phyloP scores from a whole-genome alignment of 2,113 vertebrate genomes.

The Phylloscopus whistleri region DNA sequence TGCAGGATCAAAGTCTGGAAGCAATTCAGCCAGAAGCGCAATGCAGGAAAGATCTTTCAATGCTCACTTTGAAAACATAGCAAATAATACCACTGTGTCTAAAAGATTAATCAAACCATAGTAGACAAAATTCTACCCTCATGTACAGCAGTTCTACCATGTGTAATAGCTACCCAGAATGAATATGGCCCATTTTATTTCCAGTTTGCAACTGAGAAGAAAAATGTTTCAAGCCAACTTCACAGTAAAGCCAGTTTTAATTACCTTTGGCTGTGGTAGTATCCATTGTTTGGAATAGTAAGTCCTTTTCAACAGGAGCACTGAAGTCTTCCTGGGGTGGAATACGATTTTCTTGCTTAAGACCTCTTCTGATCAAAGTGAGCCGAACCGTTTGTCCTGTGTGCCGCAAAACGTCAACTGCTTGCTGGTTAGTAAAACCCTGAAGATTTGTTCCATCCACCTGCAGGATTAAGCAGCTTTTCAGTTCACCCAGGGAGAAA shows the following conservation, averaged over 20 bases:
- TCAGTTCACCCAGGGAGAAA: neutral
- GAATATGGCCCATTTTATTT: neutral
- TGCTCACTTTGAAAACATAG: neutral
- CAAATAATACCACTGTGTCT: neutral
- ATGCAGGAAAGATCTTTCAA: neutral
- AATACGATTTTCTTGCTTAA: constrained; percentile 75
- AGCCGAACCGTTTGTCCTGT: constrained; percentile 89
- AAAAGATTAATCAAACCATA: neutral
- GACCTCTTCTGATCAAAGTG: constrained; percentile 82
- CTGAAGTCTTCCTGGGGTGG: constrained; percentile 32
- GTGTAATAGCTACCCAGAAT: neutral
- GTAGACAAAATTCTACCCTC: neutral
- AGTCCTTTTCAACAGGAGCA: constrained; percentile 59
- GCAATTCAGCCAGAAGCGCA: neutral
- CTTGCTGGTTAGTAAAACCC: constrained; percentile 95
- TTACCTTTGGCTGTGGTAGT: constrained; percentile 64
- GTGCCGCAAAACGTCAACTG: constrained; percentile 90
- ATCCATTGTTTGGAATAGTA: constrained; percentile 55
- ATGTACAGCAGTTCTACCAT: neutral
- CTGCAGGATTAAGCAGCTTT: constrained; percentile 68
- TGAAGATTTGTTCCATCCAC: constrained; percentile 93
- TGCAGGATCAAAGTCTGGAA: neutral
- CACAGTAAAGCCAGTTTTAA: neutral
- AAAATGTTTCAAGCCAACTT: neutral
- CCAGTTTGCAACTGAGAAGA: neutral